phyloP scores from a whole-genome alignment of 2,888 invertebrate genomes.

The Lordiphosa andalusiaca region DNA sequence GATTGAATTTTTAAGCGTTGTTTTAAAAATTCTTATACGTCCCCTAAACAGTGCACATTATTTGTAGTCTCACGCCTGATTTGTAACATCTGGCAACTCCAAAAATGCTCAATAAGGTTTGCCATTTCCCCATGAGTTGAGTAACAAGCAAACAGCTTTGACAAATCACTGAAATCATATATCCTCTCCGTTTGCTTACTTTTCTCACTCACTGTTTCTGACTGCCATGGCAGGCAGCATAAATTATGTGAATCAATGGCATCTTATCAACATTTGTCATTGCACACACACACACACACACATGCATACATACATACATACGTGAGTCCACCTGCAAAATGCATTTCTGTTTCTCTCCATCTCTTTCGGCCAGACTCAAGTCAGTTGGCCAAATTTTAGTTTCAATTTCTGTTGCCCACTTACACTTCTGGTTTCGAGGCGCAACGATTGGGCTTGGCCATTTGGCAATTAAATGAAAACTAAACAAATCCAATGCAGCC shows the following conservation, averaged over 20 bases:
- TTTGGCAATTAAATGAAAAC: conserved; percentile 44
- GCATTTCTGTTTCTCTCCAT: conserved; percentile 5
- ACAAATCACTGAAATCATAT: too few relatives aligned
- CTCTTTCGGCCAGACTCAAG: too few relatives aligned
- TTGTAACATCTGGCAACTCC: too few relatives aligned
- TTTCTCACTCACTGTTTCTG: conserved; percentile 11
- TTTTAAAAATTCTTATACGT: too few relatives aligned
- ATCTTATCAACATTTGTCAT: conserved; percentile 48
- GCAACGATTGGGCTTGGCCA: background rate
- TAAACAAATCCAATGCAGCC: conserved; percentile 28
- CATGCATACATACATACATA: conserved; percentile 11
- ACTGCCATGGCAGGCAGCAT: conserved; percentile 18
- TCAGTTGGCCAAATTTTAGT: conserved; percentile 2
- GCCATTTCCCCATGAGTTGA: too few relatives aligned
- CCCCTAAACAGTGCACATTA: too few relatives aligned
- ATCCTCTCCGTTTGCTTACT: background rate
- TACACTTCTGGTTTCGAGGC: conserved; percentile 18
- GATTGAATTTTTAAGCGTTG: too few relatives aligned
- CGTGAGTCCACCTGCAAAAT: conserved; percentile 18
- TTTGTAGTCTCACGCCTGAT: too few relatives aligned
- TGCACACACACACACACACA: conserved; percentile 20
- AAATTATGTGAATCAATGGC: conserved; percentile 51
- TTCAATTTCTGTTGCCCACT: conserved; percentile 20
- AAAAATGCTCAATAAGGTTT: too few relatives aligned
- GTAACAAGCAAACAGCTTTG: too few relatives aligned